Evolutionary conservation across 2,888 invertebrate genomes (phyloP).

Genomic region (Nudaria mundana): DNA sequence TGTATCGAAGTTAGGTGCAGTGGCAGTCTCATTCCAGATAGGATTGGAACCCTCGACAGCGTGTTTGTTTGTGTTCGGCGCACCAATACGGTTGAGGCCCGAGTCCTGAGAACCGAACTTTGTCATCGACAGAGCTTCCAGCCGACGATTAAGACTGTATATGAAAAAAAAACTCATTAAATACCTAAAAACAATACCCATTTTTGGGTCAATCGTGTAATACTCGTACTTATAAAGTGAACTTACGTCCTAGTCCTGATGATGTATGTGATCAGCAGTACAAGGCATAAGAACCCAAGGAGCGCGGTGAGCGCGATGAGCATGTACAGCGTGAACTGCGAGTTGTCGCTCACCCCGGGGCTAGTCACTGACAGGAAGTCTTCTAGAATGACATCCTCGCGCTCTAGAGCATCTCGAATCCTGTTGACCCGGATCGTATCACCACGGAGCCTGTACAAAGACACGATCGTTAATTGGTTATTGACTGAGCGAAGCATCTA

Average conservation of each 20-base stretch:
- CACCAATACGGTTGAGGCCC: conserved; percentile 78
- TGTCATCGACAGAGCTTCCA: conserved; percentile 83
- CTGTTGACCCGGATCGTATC: conserved; percentile 65
- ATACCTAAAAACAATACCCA: too few species aligned
- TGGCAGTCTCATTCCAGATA: conserved; percentile 81
- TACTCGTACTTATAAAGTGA: neutral
- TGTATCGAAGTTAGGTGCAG: conserved; percentile 74
- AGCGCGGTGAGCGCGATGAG: conserved; percentile 78
- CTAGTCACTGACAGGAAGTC: conserved; percentile 68
- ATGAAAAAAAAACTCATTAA: too few species aligned
- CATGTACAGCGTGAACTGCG: conserved; percentile 70
- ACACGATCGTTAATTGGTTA: neutral
- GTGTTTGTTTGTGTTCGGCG: conserved; percentile 86
- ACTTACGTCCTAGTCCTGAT: conserved; percentile 81
- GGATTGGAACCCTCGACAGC: conserved; percentile 87
- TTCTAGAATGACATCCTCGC: conserved; percentile 55
- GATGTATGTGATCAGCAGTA: conserved; percentile 76
- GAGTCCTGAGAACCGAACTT: conserved; percentile 84
- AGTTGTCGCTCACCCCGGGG: conserved; percentile 45
- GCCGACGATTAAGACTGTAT: conserved; percentile 78
- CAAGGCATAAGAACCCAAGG: conserved; percentile 66
- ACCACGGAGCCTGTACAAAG: conserved; percentile 57
- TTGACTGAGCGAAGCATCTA: too few species aligned
- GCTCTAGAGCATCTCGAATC: conserved; percentile 59
- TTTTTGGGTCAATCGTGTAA: neutral